A percentile compares a stretch with the other conserved stretches of the same genome.
Evolutionary conservation across 2,113 vertebrate species (phyloP).

Genomic region (Triplophysa rosa): DNA sequence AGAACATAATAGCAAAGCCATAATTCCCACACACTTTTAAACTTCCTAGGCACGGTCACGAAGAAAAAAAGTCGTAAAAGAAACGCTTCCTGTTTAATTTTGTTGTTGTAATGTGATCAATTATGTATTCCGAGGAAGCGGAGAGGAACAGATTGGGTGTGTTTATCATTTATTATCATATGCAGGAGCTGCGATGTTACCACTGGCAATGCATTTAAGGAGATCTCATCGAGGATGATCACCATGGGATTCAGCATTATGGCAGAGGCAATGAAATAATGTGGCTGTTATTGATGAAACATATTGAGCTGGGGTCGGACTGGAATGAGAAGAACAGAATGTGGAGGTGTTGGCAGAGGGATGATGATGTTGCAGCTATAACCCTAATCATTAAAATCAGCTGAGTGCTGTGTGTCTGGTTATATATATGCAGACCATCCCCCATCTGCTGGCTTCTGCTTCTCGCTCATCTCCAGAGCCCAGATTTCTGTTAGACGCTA

Average conservation of each 20-base stretch:
- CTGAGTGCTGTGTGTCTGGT: slow-evolving; percentile 65
- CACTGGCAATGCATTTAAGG: slow-evolving; percentile 9
- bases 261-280: slow-evolving; percentile 23
- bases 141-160: slow-evolving; percentile 4
- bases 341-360: slow-evolving; percentile 81
- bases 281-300: slow-evolving; percentile 75
- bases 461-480: slow-evolving; percentile 79
- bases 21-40: slow-evolving; percentile 16
- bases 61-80: slow-evolving; percentile 10
- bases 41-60: neutral
- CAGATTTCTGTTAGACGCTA: slow-evolving; percentile 79
- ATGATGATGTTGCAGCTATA: slow-evolving; percentile 80
- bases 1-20: slow-evolving; percentile 26
- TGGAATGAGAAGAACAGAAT: slow-evolving; percentile 62
- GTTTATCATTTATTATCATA: neutral
- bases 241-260: slow-evolving; percentile 31
- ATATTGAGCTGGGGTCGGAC: slow-evolving; percentile 80
- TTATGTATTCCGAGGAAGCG: slow-evolving; percentile 16
- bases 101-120: neutral
- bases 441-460: slow-evolving; percentile 80
- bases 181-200: slow-evolving; percentile 6
- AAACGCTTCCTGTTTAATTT: neutral
- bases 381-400: slow-evolving; percentile 76
- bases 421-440: slow-evolving; percentile 82
- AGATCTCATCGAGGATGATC: slow-evolving; percentile 35